Evolutionary conservation across 2,797 vertebrate genomes (phyloP).

Genomic region (Aulostomus chinensis): DNA sequence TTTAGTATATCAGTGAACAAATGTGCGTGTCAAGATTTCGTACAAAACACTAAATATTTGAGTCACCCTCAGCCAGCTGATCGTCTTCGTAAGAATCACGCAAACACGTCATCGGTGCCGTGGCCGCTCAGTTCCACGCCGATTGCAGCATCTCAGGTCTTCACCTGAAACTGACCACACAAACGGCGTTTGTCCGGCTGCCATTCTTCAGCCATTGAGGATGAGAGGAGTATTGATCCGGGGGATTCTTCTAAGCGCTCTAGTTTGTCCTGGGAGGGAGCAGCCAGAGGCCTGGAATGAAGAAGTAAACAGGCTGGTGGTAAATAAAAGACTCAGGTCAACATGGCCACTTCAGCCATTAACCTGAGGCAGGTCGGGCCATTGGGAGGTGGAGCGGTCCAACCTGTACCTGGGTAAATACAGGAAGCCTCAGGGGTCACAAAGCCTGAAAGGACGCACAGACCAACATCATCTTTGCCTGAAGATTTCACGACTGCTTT

Average conservation of each 20-base stretch:
- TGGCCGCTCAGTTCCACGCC: conserved; percentile 19
- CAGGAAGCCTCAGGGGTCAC: background rate
- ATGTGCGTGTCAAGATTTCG: too few species aligned
- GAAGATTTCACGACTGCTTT: too few species aligned
- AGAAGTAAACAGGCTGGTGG: conserved; percentile 77
- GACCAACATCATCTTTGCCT: too few species aligned
- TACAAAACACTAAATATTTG: too few species aligned
- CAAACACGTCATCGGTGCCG: too few species aligned
- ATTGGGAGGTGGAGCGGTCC: conserved; percentile 31
- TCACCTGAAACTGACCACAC: conserved; percentile 72
- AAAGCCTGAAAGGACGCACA: background rate
- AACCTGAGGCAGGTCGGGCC: conserved; percentile 66
- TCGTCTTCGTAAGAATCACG: too few species aligned
- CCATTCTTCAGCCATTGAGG: conserved; percentile 63
- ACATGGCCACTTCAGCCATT: conserved; percentile 78
- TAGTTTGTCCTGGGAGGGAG: conserved; percentile 78
- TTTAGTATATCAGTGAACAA: too few species aligned
- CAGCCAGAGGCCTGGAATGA: conserved; percentile 73
- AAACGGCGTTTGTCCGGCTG: conserved; percentile 47
- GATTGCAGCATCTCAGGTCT: conserved; percentile 51
- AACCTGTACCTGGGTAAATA: conserved; percentile 58
- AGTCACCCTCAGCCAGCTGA: too few species aligned
- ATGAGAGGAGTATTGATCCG: conserved; percentile 80
- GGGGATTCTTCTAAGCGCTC: conserved; percentile 67
- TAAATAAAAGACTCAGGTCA: conserved; percentile 82